These are phyloP conservation scores for Neolamprologus kungweensis DNA, from an alignment of 2,113 vertebrate genomes.

Conservation along the genomic window DNA sequence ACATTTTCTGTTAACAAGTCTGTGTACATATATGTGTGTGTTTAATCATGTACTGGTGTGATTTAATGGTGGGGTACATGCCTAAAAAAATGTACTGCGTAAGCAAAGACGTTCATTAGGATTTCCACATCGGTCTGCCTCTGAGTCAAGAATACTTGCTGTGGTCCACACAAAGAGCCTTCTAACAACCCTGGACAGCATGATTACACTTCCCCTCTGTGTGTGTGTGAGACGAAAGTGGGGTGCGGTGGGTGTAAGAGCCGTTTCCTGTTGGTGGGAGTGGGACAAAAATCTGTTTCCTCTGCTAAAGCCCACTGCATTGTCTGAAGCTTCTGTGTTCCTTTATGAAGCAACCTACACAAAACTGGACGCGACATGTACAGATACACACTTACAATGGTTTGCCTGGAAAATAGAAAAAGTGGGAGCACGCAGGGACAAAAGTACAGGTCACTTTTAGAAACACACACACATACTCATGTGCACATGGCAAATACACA, in stretches of 20 bases:
- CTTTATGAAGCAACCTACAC: slow-evolving; percentile 28
- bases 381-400: slow-evolving; percentile 20
- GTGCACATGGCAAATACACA: not conserved
- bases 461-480: not conserved
- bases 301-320: slow-evolving; percentile 54
- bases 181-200: slow-evolving; percentile 13
- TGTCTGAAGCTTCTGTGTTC: slow-evolving; percentile 53
- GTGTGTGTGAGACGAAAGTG: slow-evolving; percentile 25
- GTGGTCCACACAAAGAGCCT: slow-evolving; percentile 26
- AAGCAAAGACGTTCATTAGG: slow-evolving; percentile 28
- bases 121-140: slow-evolving; percentile 20
- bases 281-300: slow-evolving; percentile 69
- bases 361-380: not conserved
- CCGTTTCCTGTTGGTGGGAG: slow-evolving; percentile 70
- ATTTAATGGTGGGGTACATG: not conserved
- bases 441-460: not conserved
- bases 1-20: not conserved
- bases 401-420: slow-evolving; percentile 50
- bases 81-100: not conserved
- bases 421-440: slow-evolving; percentile 23
- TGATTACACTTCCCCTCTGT: slow-evolving; percentile 35
- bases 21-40: not conserved
- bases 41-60: not conserved
- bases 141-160: slow-evolving; percentile 14
- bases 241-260: slow-evolving; percentile 55